Base-by-base conservation (phyloP, 1,140 invertebrate genomes). In the Riptortus pedestris region DNA sequence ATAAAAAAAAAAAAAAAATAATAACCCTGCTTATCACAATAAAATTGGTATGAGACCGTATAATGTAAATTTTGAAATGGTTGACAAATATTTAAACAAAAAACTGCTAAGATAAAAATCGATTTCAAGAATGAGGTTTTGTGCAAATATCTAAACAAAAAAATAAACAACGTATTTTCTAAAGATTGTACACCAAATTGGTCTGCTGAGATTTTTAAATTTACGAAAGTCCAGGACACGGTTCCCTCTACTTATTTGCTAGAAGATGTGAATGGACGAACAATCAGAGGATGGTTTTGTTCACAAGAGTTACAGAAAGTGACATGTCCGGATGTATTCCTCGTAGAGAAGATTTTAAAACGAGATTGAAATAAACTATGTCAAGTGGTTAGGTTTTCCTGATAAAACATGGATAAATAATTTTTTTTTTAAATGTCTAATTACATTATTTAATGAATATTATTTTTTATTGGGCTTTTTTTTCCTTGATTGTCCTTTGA, bases 21-120 rank as follows among this genome's bases (percentile, higher is more conserved):
- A 78, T 66, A 78, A 77, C 69, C 68, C 70, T 55, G 66, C 64
- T 33, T 67, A 48, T 31, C 75, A 76, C 72, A 38, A 68, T 22
- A 73, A 69, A 16, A 76, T 75, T 9, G 67, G 69, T 63, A 72
- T 71, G 65, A 67, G 67, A 58, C 74, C n/a, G n/a, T n/a, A n/a
- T n/a, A n/a, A n/a, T n/a, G n/a, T n/a, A n/a, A n/a, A n/a, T n/a
- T n/a, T n/a, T 74, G 43, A 60, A 60, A 38, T 60, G 71, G 45
- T 70, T 74, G 26, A 72, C 57, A 61, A 65, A 55, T 16, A 61
- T 52, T 61, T 70, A 45, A 43, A 66, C 45, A 65, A 65, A 64
- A 24, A 18, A n/a, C n/a, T n/a, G n/a, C n/a, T n/a, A n/a, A n/a
- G n/a, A n/a, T n/a, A n/a, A n/a, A n/a, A n/a, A n/a, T n/a, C n/a